Evolutionary conservation across 2,113 vertebrate species (phyloP).

Genomic region (Steatornis caripensis): DNA sequence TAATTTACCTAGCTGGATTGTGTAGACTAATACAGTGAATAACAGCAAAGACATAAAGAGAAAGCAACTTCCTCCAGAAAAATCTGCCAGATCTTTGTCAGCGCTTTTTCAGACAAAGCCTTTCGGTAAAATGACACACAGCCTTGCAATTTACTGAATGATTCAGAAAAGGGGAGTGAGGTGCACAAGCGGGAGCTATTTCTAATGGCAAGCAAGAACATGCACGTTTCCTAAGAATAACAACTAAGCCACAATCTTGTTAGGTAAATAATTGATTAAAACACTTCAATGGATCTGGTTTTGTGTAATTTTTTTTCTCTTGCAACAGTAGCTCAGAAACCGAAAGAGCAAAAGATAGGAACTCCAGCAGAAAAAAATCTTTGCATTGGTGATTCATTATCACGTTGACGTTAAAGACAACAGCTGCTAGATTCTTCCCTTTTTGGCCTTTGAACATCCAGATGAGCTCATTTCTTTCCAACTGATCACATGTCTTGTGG

Average conservation of each 20-base stretch:
- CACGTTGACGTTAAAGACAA: slow-evolving; percentile 10
- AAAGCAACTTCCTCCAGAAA: background rate
- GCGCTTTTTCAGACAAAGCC: background rate
- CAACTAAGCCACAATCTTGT: background rate
- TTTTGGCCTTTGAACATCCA: slow-evolving; percentile 4
- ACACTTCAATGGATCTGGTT: background rate
- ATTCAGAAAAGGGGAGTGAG: background rate
- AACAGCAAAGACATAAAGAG: background rate
- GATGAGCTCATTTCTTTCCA: slow-evolving; percentile 45
- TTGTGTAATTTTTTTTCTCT: background rate
- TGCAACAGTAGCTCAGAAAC: background rate
- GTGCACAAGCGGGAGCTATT: background rate
- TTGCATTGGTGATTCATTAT: slow-evolving; percentile 27
- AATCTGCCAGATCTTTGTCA: background rate
- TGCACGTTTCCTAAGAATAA: background rate
- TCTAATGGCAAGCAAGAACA: background rate
- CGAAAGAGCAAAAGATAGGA: background rate
- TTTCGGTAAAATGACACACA: background rate
- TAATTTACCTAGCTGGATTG: background rate
- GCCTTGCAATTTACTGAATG: background rate
- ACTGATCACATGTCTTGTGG: slow-evolving; percentile 6
- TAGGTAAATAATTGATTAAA: background rate
- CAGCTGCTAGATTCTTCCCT: slow-evolving; percentile 44
- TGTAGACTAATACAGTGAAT: background rate
- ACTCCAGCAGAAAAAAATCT: background rate